These are phyloP conservation scores for Xiphophorus couchianus DNA, from an alignment of 2,113 vertebrate genomes.

Conservation along the genomic window DNA sequence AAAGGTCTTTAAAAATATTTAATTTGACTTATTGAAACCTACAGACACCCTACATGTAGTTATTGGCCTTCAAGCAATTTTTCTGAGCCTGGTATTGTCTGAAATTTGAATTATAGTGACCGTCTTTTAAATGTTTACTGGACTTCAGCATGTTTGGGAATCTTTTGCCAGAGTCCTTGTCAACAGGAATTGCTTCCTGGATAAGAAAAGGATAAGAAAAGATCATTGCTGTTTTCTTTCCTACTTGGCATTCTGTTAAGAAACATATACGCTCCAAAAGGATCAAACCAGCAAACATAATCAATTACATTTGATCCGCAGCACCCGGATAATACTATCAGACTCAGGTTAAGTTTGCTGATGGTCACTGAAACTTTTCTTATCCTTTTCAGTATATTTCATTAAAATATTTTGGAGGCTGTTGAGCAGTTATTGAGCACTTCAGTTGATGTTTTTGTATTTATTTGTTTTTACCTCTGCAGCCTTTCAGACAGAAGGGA, in stretches of 20 bases:
- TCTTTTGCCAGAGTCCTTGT: too few species aligned
- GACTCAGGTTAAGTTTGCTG: background rate
- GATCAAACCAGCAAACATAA: background rate
- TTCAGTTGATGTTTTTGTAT: background rate
- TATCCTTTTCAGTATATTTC: background rate
- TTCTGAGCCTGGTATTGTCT: background rate
- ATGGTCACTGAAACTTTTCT: background rate
- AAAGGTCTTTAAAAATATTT: too few species aligned
- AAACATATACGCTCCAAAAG: background rate
- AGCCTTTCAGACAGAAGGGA: constrained; percentile 99
- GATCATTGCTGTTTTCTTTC: background rate
- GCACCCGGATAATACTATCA: background rate
- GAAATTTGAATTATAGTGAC: background rate
- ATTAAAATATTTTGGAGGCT: background rate
- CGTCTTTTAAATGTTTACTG: background rate
- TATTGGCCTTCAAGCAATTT: background rate
- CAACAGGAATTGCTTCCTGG: background rate
- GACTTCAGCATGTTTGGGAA: background rate
- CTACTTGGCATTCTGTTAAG: background rate
- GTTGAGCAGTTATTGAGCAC: background rate
- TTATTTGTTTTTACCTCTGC: constrained; percentile 25
- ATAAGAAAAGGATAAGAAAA: too few species aligned
- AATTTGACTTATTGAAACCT: background rate
- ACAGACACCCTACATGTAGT: background rate
- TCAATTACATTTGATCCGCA: background rate